These are phyloP conservation scores for Idaea biselata DNA, from an alignment of 2,888 invertebrate species.

Conservation along the genomic window DNA sequence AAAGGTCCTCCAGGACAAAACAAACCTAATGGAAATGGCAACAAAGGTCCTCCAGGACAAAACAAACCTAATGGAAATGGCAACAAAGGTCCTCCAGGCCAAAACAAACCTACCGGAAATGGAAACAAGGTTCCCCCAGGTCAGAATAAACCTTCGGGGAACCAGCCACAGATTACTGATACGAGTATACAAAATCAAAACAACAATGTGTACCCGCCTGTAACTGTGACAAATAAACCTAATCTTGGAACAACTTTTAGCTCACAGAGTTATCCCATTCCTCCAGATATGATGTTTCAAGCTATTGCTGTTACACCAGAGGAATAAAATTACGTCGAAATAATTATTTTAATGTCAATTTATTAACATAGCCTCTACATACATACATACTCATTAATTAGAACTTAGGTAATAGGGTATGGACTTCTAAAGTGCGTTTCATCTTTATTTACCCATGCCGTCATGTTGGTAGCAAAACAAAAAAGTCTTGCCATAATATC, in stretches of 20 bases:
- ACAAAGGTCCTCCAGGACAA: background rate
- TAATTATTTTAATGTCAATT: background rate
- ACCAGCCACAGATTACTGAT: background rate
- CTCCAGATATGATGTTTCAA: slow-evolving; percentile 38
- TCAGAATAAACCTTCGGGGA: background rate
- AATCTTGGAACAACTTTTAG: background rate
- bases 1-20: background rate
- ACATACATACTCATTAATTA: slow-evolving; percentile 6
- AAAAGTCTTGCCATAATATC: too few species aligned
- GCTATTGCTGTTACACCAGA: slow-evolving; percentile 49
- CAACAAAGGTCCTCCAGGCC: background rate
- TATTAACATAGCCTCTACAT: background rate
- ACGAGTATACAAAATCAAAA: background rate
- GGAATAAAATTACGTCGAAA: slow-evolving; percentile 8
- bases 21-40: background rate
- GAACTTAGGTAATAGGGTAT: background rate
- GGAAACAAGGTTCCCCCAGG: background rate
- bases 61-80: too few species aligned
- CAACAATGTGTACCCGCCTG: background rate
- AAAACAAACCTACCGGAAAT: background rate
- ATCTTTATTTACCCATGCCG: too few species aligned
- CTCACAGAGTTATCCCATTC: background rate
- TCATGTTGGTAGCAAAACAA: too few species aligned
- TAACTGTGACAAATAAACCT: background rate
- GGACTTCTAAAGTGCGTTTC: too few species aligned